Evolutionary conservation across 1,140 invertebrate genomes (phyloP), one percentile per base, ranked within the genome.

Genomic region (Trichomalopsis sarcophagae): DNA sequence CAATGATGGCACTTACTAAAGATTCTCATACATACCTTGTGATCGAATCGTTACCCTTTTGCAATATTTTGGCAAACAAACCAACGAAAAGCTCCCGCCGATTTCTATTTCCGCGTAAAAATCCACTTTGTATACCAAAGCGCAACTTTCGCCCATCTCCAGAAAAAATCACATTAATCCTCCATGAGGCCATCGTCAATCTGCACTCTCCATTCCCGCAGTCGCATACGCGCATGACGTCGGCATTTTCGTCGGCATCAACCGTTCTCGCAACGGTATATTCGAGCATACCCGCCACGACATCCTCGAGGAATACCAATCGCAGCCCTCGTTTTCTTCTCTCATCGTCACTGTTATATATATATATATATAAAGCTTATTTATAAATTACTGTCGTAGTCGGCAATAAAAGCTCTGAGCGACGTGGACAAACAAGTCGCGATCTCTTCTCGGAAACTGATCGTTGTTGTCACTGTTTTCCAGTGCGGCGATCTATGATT

Each of bases 391-490:
- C 2, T 7, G 3, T n/a, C 17, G 55, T 62, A 21, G 21, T 62
- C 14, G 2, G 4, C 17, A 62, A 62, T 62, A 62, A 62, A 62
- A 62, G 47, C 2, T 50, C 13, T 17, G 47, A 2, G 47, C 47
- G 14, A 10, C 14, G 47, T 11, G 2, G 44, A 47, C 9, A 47
- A 55, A 62, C 55, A n/a, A 36, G 36, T 2, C 62, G 7, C 36
- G n/a, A 80, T 79, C 33, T 80, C 79, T 40, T 79, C 76, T 82
- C 33, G 21, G 62, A 84, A 44, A 17, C 5, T 69, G 27, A 27
- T 2, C 76, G 74, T 62, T n/a, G 21, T 21, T 62, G 55, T 21
- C 17, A 21, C 3, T 62, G 27, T 27, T 62, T 62, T 62, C 4
- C 17, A 5, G 55, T 84, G 78, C 21, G 4, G 7, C 33, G 55